A percentile compares a stretch with the other conserved stretches of the same genome.
Evolutionary conservation across 92 coral and sea anemone species (phyloP).

Genomic region (Porites divaricata): DNA sequence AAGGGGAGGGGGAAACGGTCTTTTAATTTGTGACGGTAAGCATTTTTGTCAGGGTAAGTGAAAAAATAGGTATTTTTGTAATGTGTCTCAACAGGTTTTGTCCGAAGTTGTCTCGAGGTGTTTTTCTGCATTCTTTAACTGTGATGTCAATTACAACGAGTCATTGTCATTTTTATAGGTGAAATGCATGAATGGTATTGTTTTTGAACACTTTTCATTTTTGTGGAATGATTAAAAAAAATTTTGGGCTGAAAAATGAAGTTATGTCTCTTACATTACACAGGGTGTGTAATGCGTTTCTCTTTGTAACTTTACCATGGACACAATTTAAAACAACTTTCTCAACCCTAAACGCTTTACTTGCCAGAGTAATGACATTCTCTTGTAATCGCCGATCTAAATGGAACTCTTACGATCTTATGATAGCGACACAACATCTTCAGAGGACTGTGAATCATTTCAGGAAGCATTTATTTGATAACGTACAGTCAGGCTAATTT

Average conservation of each 20-base stretch:
- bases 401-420: conserved; percentile 1
- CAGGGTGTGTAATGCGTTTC: no score
- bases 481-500: no score
- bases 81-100: no score
- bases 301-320: no score
- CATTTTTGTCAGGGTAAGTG: no score
- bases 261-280: background rate
- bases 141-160: background rate
- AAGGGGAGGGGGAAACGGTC: no score
- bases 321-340: no score
- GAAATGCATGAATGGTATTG: background rate
- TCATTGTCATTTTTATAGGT: background rate
- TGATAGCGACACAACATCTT: conserved; percentile 1
- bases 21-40: no score
- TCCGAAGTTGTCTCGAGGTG: no score
- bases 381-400: conserved; percentile 21
- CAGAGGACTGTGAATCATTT: background rate
- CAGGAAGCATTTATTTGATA: no score
- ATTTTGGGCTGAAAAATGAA: no score
- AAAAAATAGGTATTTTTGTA: no score
- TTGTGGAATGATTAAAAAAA: background rate
- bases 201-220: background rate
- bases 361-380: conserved; percentile 15
- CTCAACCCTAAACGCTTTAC: conserved; percentile 3
- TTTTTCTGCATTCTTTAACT: conserved; percentile 3